phyloP scores from a whole-genome alignment of 2,113 vertebrate genomes.

The Buteo buteo region DNA sequence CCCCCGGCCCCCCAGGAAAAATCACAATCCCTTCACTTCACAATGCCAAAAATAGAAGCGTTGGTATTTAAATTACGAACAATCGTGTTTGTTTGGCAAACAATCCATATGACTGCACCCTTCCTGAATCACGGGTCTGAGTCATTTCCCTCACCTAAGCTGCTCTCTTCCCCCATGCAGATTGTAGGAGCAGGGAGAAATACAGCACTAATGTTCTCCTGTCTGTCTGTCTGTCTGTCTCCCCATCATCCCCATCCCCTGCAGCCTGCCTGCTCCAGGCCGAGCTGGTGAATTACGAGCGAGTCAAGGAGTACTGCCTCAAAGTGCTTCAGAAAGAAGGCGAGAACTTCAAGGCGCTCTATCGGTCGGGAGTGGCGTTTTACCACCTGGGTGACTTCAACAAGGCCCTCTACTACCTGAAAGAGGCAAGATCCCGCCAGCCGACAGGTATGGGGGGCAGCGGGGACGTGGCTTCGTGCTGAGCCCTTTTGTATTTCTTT shows the following conservation, averaged over 20 bases:
- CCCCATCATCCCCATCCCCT: neutral
- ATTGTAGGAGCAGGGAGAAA: neutral
- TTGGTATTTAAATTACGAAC: neutral
- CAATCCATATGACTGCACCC: neutral
- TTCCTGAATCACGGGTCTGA: neutral
- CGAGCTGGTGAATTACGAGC: conserved; percentile 97
- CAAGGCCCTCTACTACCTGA: conserved; percentile 96
- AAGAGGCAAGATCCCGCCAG: conserved; percentile 93
- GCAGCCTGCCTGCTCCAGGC: conserved; percentile 96
- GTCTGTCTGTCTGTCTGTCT: neutral
- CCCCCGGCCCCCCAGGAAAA: neutral
- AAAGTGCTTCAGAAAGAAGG: conserved; percentile 97
- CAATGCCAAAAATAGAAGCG: neutral
- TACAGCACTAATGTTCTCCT: neutral
- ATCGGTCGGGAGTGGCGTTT: conserved; percentile 95
- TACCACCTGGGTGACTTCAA: conserved; percentile 97
- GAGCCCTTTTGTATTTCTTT: neutral
- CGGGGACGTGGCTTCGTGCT: neutral
- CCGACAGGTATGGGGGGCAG: conserved; percentile 81
- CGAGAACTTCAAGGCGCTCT: conserved; percentile 97
- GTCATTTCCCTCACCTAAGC: conserved; percentile 32
- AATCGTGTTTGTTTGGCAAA: neutral
- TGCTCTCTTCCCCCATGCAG: neutral
- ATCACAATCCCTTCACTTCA: neutral
- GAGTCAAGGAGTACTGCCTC: conserved; percentile 97